Base-by-base conservation (phyloP, 35 echinoderm and acorn worm species). In the Strongylocentrotus purpuratus region DNA sequence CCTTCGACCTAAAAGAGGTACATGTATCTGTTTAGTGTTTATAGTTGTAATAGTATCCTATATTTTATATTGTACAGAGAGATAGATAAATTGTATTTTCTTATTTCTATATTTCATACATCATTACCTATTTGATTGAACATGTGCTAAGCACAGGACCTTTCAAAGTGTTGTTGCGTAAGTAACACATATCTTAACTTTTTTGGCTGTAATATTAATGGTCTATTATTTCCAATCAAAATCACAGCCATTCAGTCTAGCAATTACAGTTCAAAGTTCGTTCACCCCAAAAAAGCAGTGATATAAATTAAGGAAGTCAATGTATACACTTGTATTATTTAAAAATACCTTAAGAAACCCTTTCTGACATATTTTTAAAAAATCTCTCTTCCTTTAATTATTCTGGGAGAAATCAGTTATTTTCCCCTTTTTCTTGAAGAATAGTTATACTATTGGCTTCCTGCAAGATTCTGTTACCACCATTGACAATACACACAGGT, bases 21-120 rank as follows among this genome's bases (percentile, higher is more conserved):
- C n/a, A n/a, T n/a, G n/a, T n/a, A 18, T 78, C 22, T 78, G 65
- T 78, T 9, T 59, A 78, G 65, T 28, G 22, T 78, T 22, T 20
- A 18, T 78, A 7, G 52, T 78, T 28, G 7, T 45, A 15, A 17
- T 31, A 89, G 87, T 17, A 4, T 88, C 87, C 32, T 88, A 88
- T 88, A 88, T 45, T 89, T 89, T 89, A 33, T 89, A 89, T 89
- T 89, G 87, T 89, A 89, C 45, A 89, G 87, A 89, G 87, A 89
- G 33, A 17, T 46, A 35, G 31, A 45, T 17, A 2, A 89, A 46
- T 18, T 89, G 87, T 89, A 89, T 89, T 89, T 89, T 89, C 31
- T 33, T 89, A 89, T 41, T 88, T 88, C 87, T 89, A 89, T 89
- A 33, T 45, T 45, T 45, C 87, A 89, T 13, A 89, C n/a, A 45